Conservation (phyloP, 2,113 vertebrate species). For the Laterallus jamaicensis region DNA sequence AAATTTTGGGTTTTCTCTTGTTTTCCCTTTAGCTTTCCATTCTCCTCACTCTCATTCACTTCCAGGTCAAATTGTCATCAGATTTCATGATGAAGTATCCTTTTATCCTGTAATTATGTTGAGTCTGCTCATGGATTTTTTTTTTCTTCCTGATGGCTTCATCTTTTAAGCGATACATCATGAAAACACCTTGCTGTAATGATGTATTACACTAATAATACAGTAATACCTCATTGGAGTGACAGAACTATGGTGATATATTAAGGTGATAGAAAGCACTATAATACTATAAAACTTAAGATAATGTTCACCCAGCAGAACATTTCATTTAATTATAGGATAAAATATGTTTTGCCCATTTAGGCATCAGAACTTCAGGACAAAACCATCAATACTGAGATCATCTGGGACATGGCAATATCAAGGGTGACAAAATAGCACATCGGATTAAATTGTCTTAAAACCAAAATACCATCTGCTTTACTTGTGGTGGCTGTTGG, state of each 20-base stretch:
- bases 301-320: slow-evolving; percentile 27
- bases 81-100: slow-evolving; percentile 23
- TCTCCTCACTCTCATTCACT: not conserved
- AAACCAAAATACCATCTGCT: not conserved
- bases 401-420: not conserved
- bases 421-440: not conserved
- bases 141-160: slow-evolving; percentile 64
- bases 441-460: not conserved
- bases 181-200: slow-evolving; percentile 61
- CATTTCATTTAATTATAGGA: slow-evolving; percentile 53
- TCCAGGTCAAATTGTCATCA: slow-evolving; percentile 27
- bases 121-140: slow-evolving; percentile 43
- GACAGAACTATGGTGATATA: slow-evolving; percentile 15
- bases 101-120: slow-evolving; percentile 66
- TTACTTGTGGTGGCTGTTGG: not conserved
- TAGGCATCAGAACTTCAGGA: not conserved
- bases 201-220: slow-evolving; percentile 71
- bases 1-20: not conserved
- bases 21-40: not conserved
- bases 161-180: slow-evolving; percentile 62
- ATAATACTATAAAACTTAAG: slow-evolving; percentile 33
- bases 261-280: slow-evolving; percentile 23
- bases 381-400: not conserved
- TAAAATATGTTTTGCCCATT: slow-evolving; percentile 47
- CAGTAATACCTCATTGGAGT: not conserved